A percentile compares a stretch with the other conserved stretches of the same genome.
phyloP scores from a whole-genome alignment of 2,888 invertebrate genomes.

The Aromia moschata region DNA sequence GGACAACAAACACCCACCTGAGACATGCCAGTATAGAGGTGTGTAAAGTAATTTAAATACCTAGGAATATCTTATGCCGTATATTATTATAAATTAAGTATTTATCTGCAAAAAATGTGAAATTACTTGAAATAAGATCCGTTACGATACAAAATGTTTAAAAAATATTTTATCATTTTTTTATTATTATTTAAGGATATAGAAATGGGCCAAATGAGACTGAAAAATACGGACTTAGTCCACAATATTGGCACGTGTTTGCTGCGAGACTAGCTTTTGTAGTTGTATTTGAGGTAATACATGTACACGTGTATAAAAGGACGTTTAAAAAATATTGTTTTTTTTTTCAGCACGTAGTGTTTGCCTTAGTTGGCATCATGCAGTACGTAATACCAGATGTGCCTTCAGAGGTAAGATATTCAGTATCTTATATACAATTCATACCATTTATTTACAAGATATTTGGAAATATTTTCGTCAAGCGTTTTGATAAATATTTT shows the following conservation, averaged over 20 bases:
- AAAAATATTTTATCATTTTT: too few species aligned
- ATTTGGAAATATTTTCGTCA: too few species aligned
- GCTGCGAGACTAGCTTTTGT: constrained; percentile 94
- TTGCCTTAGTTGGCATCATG: constrained; percentile 89
- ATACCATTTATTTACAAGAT: too few species aligned
- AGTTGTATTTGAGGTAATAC: constrained; percentile 92
- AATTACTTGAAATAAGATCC: too few species aligned
- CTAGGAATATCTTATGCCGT: too few species aligned
- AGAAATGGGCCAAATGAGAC: constrained; percentile 75
- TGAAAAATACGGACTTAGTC: constrained; percentile 81
- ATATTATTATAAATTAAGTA: too few species aligned
- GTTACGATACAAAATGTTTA: too few species aligned
- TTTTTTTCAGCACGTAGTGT: constrained; percentile 78
- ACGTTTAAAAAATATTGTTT: too few species aligned
- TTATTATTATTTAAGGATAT: constrained; percentile 60
- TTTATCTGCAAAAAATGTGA: too few species aligned
- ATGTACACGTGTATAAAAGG: too few species aligned
- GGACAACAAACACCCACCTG: constrained; percentile 69
- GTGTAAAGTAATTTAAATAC: not conserved
- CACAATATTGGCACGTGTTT: constrained; percentile 95
- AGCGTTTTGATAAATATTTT: too few species aligned
- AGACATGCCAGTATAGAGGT: constrained; percentile 84
- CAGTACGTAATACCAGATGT: constrained; percentile 89
- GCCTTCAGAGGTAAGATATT: constrained; percentile 71
- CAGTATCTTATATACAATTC: too few species aligned